Evolutionary conservation across 1,140 invertebrate genomes (phyloP), one percentile per base, ranked within the genome.

Genomic region (Drosophila teissieri): DNA sequence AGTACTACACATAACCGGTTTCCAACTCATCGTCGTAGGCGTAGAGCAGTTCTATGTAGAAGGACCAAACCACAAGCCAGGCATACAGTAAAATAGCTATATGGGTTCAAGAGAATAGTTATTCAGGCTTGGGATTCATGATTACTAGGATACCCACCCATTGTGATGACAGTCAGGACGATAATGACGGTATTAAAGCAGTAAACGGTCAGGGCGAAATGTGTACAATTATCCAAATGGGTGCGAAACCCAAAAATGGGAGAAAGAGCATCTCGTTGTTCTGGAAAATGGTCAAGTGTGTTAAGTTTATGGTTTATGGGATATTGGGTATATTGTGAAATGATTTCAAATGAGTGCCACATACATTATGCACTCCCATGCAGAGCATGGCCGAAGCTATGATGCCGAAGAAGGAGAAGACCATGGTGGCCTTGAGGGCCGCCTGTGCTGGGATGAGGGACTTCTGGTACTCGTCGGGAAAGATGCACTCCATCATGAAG

Each of bases 401-500:
- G 24, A 83, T 48, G 4, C 84, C 84, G n/a, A 89, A 89, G 39
- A 84, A 90, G 4, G 77, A 74, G 14, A 89, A 89, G 2, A 89
- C 62, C 73, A 90, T 80, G 15, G 85, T 90, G 10, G 77, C 78
- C 46, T 89, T 89, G 2, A 88, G 69, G n/a, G 85, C 85, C 10
- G 80, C 51, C 10, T 58, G 52, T 4, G 73, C 46, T 8, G 73
- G 68, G 3, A 2, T 0, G 6, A 1, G 0, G 10, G 24, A 7
- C 0, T 17, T 31, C 12, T 69, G 67, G 48, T 90, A 90, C 42
- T 89, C 84, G 12, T 78, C 58, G n/a, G 84, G 77, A 19, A 80
- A 85, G 44, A 89, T 84, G 77, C 52, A 57, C 40, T 80, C 80
- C 85, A 89, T 89, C 64, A 90, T 84, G 34, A 90, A 90, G 37